phyloP scores from a whole-genome alignment of 2,797 vertebrate genomes.

The Sylvia borin region DNA sequence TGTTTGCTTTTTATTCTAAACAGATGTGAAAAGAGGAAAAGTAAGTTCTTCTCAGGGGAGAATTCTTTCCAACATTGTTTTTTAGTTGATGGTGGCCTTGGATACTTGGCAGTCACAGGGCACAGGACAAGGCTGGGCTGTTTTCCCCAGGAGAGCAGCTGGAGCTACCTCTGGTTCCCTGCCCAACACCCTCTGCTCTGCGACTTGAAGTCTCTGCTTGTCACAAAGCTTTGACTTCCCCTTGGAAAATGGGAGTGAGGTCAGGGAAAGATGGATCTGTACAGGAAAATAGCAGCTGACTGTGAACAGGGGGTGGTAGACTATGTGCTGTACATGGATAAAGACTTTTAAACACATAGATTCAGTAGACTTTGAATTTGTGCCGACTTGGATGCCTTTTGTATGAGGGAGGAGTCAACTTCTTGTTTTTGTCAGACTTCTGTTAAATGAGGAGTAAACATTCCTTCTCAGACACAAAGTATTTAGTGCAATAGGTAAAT shows the following conservation, averaged over 20 bases:
- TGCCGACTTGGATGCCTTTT: neutral
- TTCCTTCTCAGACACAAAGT: neutral
- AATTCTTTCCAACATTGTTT: neutral
- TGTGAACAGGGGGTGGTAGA: neutral
- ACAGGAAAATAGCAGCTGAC: neutral
- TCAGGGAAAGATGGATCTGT: neutral
- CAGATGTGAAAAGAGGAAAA: neutral
- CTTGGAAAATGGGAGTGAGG: neutral
- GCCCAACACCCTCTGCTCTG: rapidly evolving
- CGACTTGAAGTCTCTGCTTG: neutral
- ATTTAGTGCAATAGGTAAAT: neutral
- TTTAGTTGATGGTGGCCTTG: neutral
- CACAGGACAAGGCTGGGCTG: neutral
- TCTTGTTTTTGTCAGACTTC: neutral
- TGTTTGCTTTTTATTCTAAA: neutral
- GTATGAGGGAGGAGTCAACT: neutral
- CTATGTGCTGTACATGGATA: neutral
- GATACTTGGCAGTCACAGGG: neutral
- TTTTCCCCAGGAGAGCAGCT: neutral
- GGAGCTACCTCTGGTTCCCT: neutral
- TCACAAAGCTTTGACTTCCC: neutral
- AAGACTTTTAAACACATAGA: neutral
- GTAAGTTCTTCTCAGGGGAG: neutral
- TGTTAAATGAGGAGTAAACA: neutral
- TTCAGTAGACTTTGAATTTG: neutral